Evolutionary conservation across 2,113 vertebrate genomes (phyloP).

Genomic region (Cardinalis cardinalis): DNA sequence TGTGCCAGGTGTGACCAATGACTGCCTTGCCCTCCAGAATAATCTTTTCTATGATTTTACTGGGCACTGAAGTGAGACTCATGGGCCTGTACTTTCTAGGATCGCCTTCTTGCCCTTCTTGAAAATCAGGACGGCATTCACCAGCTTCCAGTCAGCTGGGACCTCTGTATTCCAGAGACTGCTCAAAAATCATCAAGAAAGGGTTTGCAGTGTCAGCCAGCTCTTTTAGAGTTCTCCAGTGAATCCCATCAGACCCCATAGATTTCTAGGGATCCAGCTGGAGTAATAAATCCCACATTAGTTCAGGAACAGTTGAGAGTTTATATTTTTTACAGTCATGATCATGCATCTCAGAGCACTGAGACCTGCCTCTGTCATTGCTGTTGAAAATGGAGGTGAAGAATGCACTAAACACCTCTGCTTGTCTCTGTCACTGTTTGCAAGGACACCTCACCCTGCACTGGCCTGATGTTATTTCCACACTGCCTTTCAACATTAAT

Average conservation of each 20-base stretch:
- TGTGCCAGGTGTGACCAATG: accelerated
- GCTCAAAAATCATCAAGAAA: not conserved
- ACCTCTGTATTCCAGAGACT: not conserved
- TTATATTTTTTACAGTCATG: not conserved
- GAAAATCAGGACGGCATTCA: accelerated
- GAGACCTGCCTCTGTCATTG: not conserved
- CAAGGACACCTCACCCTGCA: not conserved
- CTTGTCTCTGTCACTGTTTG: not conserved
- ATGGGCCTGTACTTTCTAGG: not conserved
- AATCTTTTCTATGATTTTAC: not conserved
- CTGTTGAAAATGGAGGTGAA: not conserved
- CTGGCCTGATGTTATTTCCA: not conserved
- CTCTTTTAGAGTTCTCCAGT: not conserved
- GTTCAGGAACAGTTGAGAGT: not conserved
- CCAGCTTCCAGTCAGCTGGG: not conserved
- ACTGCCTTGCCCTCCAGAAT: not conserved
- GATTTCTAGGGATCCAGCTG: not conserved
- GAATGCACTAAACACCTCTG: not conserved
- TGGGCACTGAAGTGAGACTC: not conserved
- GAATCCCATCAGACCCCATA: not conserved
- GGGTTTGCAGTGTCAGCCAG: not conserved
- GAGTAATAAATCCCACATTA: not conserved
- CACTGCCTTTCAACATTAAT: not conserved
- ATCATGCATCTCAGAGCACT: not conserved
- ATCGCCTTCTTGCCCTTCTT: not conserved